Evolutionary conservation across 1,140 invertebrate species (phyloP), one percentile per base, ranked within the genome.

Genomic region (Spodoptera litura): DNA sequence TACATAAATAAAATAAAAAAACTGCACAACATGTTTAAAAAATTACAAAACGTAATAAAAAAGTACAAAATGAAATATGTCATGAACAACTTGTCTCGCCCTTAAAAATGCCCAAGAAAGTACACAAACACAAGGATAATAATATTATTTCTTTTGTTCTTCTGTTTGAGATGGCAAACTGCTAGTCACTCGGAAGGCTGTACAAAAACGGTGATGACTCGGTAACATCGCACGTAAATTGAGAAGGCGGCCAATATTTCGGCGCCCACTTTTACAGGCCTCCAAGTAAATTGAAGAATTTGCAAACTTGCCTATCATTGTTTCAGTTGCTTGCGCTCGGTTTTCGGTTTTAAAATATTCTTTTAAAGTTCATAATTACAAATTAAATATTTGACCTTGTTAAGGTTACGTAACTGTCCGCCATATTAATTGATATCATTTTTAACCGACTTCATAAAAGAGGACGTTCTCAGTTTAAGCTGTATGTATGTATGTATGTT

Each of bases 191-290:
- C 25, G 44, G 44, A 55, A 15, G 49, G 9, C 9, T 35, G 11
- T 53, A 75, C 59, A 75, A 75, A 75, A 75, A 75, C 58, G 25
- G 44, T 75, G 61, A 64, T 75, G 73, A 75, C 73, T 52, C 20
- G 25, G 52, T 56, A 20, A 12, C 44, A 12, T 12, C 9, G 25
- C 10, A 44, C n/a, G 35, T 10, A 75, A 75, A 75, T 75, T 75
- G 59, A 25, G 15, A 9, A 52, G 73, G 73, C 73, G 73, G 52
- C 8, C 15, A 68, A 56, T 71, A 49, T 66, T 70, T 56, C n/a
- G 53, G 51, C 44, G 38, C 11, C 20, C 20, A 64, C 61, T 44
- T 64, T 64, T 64, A 44, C 38, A 64, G 38, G 38, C 2, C 10
- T 35, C 38, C n/a, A 27, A 38, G 38, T 44, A 66, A 31, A 55